Conservation (phyloP, 2,797 vertebrate species). For the Myiotriccus ornatus region DNA sequence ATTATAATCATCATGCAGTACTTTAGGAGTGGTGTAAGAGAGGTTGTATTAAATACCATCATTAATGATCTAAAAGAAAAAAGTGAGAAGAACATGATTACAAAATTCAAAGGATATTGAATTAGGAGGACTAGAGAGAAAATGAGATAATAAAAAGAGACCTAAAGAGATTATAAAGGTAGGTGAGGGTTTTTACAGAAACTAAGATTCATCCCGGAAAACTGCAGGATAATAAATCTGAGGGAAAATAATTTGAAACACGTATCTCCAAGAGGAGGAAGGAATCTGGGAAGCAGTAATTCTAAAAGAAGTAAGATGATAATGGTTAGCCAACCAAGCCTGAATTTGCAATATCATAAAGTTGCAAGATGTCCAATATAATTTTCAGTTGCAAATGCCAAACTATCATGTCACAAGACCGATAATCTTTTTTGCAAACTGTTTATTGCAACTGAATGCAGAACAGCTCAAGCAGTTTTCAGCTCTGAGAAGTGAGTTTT, state of each 20-base stretch:
- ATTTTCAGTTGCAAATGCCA: slow-evolving; percentile 43
- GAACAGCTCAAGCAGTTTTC: not conserved
- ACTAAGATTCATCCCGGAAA: slow-evolving; percentile 1
- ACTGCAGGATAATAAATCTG: slow-evolving; percentile 59
- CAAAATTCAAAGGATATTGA: slow-evolving; percentile 64
- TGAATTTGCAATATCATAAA: slow-evolving; percentile 52
- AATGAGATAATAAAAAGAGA: slow-evolving; percentile 65
- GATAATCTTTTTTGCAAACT: slow-evolving; percentile 16
- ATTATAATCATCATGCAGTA: slow-evolving; percentile 26
- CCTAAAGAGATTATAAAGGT: slow-evolving; percentile 57
- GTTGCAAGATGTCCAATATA: slow-evolving; percentile 30
- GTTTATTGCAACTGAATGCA: not conserved
- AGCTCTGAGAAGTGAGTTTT: not conserved
- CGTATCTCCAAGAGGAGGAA: slow-evolving; percentile 31
- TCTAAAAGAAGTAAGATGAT: slow-evolving; percentile 32
- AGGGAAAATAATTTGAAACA: slow-evolving; percentile 52
- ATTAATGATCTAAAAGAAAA: slow-evolving; percentile 58
- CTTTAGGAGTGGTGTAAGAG: slow-evolving; percentile 13
- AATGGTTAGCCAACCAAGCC: slow-evolving; percentile 33
- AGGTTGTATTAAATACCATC: slow-evolving; percentile 39
- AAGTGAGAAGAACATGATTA: slow-evolving; percentile 34
- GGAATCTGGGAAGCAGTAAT: slow-evolving; percentile 29
- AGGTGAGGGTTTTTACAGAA: slow-evolving; percentile 43
- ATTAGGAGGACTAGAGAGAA: slow-evolving; percentile 53
- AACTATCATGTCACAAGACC: slow-evolving; percentile 3